These are phyloP conservation scores for Stegodyphus dumicola DNA, from an alignment of 1,140 invertebrate species.

Conservation along the genomic window DNA sequence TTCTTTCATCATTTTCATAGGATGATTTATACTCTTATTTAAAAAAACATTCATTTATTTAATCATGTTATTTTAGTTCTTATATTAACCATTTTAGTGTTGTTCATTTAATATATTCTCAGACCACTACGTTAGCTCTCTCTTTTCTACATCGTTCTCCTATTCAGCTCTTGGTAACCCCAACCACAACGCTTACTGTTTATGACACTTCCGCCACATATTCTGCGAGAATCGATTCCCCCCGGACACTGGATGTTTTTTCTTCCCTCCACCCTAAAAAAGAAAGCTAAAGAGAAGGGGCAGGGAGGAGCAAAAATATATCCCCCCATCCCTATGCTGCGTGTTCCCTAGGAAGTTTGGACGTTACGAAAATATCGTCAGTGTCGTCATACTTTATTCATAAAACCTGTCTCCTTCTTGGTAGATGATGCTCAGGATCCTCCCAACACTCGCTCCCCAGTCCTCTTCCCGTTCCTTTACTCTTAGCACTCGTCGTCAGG, in stretches of 20 bases:
- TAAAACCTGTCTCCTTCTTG: conserved; percentile 31
- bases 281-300: neutral
- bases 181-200: neutral
- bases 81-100: too few species aligned
- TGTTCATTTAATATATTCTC: too few species aligned
- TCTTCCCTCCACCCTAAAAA: neutral
- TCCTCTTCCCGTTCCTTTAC: neutral
- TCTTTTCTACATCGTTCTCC: too few species aligned
- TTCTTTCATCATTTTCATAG: too few species aligned
- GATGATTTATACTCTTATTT: too few species aligned
- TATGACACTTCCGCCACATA: neutral
- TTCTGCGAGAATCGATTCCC: neutral
- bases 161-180: neutral
- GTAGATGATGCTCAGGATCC: neutral
- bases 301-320: neutral
- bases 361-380: neutral
- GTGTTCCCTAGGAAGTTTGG: conserved; percentile 1
- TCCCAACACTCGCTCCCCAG: neutral
- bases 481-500: neutral
- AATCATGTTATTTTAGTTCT: too few species aligned
- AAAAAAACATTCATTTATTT: too few species aligned
- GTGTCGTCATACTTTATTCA: conserved; percentile 52
- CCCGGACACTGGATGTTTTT: neutral
- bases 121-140: too few species aligned
- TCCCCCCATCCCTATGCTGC: neutral